Percentiles rank a stretch among this genome's conserved stretches.
Evolutionary conservation across 1,140 invertebrate species (phyloP).

Genomic region (Neuroterus valhalla): DNA sequence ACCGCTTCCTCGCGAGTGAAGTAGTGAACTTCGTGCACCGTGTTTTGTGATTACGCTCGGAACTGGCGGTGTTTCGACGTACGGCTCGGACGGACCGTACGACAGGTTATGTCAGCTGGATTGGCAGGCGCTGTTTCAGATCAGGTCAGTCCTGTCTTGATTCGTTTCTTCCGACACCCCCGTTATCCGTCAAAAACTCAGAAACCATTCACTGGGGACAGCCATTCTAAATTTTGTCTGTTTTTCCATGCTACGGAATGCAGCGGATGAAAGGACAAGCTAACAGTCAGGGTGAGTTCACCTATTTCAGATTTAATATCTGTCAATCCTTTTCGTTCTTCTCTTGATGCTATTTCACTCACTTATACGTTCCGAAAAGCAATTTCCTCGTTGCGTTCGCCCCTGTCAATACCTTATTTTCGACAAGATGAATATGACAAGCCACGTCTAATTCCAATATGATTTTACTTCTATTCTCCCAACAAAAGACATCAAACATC

Average conservation of each 20-base stretch:
- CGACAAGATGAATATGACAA: slow-evolving; percentile 16
- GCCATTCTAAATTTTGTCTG: slow-evolving; percentile 68
- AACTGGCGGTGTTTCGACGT: slow-evolving; percentile 39
- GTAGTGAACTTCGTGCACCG: slow-evolving; percentile 25
- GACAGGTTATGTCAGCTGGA: slow-evolving; percentile 73
- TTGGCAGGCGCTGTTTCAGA: slow-evolving; percentile 71
- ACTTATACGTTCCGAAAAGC: slow-evolving; percentile 4
- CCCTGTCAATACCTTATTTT: not conserved
- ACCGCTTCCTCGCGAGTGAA: slow-evolving; percentile 28
- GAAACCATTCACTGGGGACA: slow-evolving; percentile 56
- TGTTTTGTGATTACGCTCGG: slow-evolving; percentile 32
- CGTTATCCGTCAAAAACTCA: slow-evolving; percentile 50
- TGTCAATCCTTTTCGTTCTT: slow-evolving; percentile 30
- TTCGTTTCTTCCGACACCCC: slow-evolving; percentile 39
- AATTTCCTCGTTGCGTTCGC: not conserved
- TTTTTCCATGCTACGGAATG: slow-evolving; percentile 75
- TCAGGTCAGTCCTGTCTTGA: slow-evolving; percentile 68
- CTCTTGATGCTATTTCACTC: slow-evolving; percentile 24
- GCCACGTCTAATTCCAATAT: not conserved
- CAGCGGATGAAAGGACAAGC: slow-evolving; percentile 94
- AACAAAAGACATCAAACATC: not conserved
- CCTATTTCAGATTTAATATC: slow-evolving; percentile 35
- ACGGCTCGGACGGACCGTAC: slow-evolving; percentile 54
- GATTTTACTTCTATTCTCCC: not conserved
- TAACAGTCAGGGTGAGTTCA: slow-evolving; percentile 76